These are phyloP conservation scores for Cryptotermes secundus DNA, from an alignment of 1,140 invertebrate species.

Conservation along the genomic window DNA sequence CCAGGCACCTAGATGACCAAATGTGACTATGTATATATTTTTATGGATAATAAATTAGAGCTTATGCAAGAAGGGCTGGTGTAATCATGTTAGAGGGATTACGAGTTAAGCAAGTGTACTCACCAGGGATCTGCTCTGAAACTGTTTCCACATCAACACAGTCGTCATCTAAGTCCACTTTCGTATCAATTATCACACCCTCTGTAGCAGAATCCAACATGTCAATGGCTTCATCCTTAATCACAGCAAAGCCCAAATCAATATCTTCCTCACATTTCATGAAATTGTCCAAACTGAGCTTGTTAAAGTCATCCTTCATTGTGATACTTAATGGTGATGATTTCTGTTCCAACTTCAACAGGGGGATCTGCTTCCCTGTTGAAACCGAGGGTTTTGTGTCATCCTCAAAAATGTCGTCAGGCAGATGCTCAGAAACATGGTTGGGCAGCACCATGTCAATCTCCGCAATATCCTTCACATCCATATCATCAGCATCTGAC, in stretches of 20 bases:
- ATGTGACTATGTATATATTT: no score
- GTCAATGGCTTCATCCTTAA: slow-evolving; percentile 14
- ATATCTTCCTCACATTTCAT: slow-evolving; percentile 31
- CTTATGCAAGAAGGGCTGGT: no score
- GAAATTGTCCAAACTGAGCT: slow-evolving; percentile 29
- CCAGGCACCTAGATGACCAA: no score
- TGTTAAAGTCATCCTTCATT: slow-evolving; percentile 22
- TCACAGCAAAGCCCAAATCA: slow-evolving; percentile 19
- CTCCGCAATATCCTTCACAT: slow-evolving; percentile 39
- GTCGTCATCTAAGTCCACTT: slow-evolving; percentile 37
- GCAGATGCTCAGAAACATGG: slow-evolving; percentile 37
- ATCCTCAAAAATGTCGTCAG: slow-evolving; percentile 41
- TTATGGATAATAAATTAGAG: no score
- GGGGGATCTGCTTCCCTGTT: neutral
- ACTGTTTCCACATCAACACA: slow-evolving; percentile 42
- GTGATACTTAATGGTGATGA: neutral
- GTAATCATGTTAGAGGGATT: no score
- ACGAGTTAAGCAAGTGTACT: neutral
- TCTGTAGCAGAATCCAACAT: neutral
- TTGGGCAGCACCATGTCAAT: slow-evolving; percentile 38
- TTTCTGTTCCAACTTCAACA: neutral
- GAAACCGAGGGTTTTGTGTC: neutral
- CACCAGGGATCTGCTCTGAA: slow-evolving; percentile 42
- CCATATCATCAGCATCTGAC: slow-evolving; percentile 45
- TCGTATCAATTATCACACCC: neutral